Evolutionary conservation across 2,113 vertebrate genomes (phyloP).

Genomic region (Nyctibius bracteatus): DNA sequence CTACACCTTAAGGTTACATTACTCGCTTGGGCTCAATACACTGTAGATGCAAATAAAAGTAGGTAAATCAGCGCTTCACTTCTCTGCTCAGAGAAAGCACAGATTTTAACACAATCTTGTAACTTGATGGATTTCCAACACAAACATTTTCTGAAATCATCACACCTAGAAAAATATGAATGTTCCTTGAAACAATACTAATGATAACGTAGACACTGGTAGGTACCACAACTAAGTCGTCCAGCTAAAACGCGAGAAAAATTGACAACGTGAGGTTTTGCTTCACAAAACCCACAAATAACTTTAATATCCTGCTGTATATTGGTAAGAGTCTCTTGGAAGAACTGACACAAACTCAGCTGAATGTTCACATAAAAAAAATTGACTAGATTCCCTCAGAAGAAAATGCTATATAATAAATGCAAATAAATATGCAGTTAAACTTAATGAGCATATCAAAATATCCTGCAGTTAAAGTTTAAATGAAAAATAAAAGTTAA

Average conservation of each 20-base stretch:
- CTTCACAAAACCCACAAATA: neutral
- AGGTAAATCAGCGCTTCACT: neutral
- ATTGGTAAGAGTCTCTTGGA: neutral
- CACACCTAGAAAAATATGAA: neutral
- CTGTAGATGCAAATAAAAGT: neutral
- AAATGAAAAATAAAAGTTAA: neutral
- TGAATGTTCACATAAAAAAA: neutral
- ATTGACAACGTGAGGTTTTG: neutral
- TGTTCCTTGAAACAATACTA: neutral
- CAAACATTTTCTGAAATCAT: neutral
- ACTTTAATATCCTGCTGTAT: neutral
- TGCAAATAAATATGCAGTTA: neutral
- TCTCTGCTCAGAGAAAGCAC: neutral
- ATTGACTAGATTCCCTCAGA: neutral
- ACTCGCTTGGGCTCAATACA: neutral
- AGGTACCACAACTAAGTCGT: neutral
- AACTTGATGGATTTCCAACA: neutral
- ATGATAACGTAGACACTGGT: neutral
- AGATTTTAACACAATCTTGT: neutral
- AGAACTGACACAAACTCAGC: neutral
- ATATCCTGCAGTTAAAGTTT: neutral
- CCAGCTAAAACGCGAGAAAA: neutral
- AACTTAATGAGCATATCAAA: constrained; percentile 7
- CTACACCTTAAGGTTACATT: neutral
- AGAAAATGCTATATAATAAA: neutral